Base-by-base conservation (phyloP, 2,888 invertebrate species). In the Phragmatobia fuliginosa region DNA sequence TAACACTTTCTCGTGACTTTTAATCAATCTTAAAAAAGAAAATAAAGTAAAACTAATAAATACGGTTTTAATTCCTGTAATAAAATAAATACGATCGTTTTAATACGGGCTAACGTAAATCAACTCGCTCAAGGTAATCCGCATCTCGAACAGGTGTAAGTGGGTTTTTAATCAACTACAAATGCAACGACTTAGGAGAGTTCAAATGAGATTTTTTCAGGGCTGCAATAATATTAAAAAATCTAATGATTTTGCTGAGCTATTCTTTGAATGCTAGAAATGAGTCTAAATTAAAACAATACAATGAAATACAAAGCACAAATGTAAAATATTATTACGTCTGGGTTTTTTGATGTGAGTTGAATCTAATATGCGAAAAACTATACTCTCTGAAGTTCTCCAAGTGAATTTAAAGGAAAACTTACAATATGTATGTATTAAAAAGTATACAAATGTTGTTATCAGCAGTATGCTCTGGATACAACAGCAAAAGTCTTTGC, bases 161-260 rank as follows among this genome's bases (percentile, higher is more conserved):
- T 78, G 75, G 77, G 72, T 77, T 83, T 84, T 82, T 85, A 86
- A 87, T 85, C 84, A 85, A 81, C 85, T 82, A 81, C 80, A 86
- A 83, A 82, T 79, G 81, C 79, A 83, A 75, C 80, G 78, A 73
- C 77, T 84, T 79, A 78, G 68, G 74, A 72, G 73, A 75, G 75
- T 81, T 74, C 68, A 82, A 83, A 85, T 75, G 76, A 78, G 72
- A 76, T 77, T 71, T 74, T 36, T 66, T n/a, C 67, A 81, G 81
- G 83, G 83, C 14, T 76, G 77, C 31, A 32, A 16, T 3, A 62
- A 16, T 56, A 16, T 1, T 25, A 11, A 25, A 28, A 14, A 28
- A 6, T 28, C 3, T 6, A 2, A 2, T 8, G 5, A 49, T n/a
- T n/a, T 52, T 11, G 25, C 25, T 52, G 11, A 52, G 25, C 14